A percentile compares a stretch with the other conserved stretches of the same genome.
Evolutionary conservation across 2,797 vertebrate species (phyloP).

Genomic region (Champsocephalus esox): DNA sequence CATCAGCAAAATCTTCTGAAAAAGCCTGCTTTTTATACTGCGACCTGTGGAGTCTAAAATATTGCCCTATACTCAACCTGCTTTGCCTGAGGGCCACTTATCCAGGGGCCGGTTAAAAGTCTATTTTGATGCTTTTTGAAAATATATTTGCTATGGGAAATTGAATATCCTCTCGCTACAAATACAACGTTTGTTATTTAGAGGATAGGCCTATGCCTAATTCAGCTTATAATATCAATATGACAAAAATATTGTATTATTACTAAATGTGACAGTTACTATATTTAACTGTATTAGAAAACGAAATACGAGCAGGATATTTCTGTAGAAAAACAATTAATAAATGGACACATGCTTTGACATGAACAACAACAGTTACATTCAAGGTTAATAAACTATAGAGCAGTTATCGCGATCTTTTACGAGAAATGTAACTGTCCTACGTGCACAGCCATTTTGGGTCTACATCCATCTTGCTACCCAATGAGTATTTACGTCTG

Average conservation of each 20-base stretch:
- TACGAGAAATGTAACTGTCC: slow-evolving; percentile 13
- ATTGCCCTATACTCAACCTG: background rate
- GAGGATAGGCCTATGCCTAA: background rate
- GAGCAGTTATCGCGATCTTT: slow-evolving; percentile 62
- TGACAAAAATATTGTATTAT: background rate
- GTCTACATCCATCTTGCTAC: background rate
- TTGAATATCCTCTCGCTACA: too few species aligned
- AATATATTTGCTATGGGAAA: too few species aligned
- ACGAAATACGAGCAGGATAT: too few species aligned
- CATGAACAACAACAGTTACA: background rate
- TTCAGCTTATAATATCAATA: background rate
- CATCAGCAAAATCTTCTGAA: background rate
- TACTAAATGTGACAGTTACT: background rate
- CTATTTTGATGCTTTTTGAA: too few species aligned
- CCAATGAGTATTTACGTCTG: fast-evolving
- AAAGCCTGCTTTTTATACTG: background rate
- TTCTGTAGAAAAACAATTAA: background rate
- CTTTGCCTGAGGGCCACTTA: too few species aligned
- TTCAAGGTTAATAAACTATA: background rate
- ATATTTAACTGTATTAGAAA: background rate
- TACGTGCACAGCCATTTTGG: slow-evolving; percentile 66
- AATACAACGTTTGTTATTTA: background rate
- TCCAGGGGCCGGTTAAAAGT: too few species aligned
- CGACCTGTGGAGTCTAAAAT: background rate
- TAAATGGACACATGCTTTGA: background rate